Evolutionary conservation across 35 echinoderm and acorn worm genomes (phyloP).

Genomic region (Apostichopus parvimensis): DNA sequence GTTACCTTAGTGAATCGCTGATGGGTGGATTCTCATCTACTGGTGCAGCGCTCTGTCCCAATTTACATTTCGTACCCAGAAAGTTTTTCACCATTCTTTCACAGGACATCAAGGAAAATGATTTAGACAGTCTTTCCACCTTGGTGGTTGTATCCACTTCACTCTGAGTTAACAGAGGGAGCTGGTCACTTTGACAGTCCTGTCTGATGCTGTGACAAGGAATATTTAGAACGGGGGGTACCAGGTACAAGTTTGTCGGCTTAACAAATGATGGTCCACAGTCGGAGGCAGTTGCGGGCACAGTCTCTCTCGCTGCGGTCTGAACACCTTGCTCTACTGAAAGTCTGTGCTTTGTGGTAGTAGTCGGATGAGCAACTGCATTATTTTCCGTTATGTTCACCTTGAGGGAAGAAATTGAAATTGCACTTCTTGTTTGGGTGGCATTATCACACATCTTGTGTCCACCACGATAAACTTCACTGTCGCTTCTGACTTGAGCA

Average conservation of each 20-base stretch:
- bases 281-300: not conserved
- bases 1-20: constrained; percentile 25
- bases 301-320: no score
- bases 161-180: not conserved
- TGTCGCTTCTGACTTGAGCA: constrained; percentile 9
- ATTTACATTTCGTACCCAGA: not conserved
- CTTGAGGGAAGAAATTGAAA: not conserved
- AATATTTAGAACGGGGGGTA: no score
- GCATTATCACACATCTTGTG: not conserved
- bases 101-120: not conserved
- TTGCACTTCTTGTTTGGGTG: not conserved
- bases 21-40: not conserved
- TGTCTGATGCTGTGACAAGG: not conserved
- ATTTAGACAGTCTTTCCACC: not conserved
- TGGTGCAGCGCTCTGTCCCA: not conserved
- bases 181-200: not conserved
- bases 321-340: not conserved
- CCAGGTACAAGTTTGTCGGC: not conserved
- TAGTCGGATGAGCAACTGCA: not conserved
- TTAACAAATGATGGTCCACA: not conserved
- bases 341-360: not conserved
- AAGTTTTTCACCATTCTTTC: constrained; percentile 22
- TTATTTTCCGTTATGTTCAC: not conserved
- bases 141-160: not conserved
- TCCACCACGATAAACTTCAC: not conserved